Evolutionary conservation across 1,140 invertebrate species (phyloP).

Genomic region (Whitmania pigra): DNA sequence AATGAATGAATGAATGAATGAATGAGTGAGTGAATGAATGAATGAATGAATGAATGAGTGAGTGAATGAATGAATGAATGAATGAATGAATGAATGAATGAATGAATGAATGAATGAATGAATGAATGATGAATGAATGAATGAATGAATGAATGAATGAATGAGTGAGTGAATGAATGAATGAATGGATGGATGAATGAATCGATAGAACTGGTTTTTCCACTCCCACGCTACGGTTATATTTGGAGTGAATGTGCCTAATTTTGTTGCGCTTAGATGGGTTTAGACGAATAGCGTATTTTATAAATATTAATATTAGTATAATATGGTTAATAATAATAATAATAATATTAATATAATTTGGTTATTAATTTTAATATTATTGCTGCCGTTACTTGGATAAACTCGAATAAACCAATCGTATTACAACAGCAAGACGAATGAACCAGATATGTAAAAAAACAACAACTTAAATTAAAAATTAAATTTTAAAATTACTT

Average conservation of each 20-base stretch:
- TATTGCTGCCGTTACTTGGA: no score
- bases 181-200: neutral
- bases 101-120: conserved; percentile 1
- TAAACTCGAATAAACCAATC: no score
- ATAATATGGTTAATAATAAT: no score
- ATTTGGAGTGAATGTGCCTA: neutral
- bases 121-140: conserved; percentile 9
- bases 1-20: conserved; percentile 4
- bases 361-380: no score
- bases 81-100: conserved; percentile 2
- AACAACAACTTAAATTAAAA: no score
- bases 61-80: conserved; percentile 1
- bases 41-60: neutral
- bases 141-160: conserved; percentile 4
- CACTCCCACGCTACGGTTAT: neutral
- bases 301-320: no score
- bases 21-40: conserved; percentile 3
- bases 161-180: conserved; percentile 3
- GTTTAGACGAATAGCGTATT: no score
- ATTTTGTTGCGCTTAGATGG: neutral
- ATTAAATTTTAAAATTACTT: neutral
- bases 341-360: no score
- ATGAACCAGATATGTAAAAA: neutral
- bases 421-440: no score
- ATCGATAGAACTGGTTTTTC: neutral